Percentiles rank a stretch among this genome's conserved stretches.
Evolutionary conservation across 2,888 invertebrate species (phyloP).

Genomic region (Rhingia campestris): DNA sequence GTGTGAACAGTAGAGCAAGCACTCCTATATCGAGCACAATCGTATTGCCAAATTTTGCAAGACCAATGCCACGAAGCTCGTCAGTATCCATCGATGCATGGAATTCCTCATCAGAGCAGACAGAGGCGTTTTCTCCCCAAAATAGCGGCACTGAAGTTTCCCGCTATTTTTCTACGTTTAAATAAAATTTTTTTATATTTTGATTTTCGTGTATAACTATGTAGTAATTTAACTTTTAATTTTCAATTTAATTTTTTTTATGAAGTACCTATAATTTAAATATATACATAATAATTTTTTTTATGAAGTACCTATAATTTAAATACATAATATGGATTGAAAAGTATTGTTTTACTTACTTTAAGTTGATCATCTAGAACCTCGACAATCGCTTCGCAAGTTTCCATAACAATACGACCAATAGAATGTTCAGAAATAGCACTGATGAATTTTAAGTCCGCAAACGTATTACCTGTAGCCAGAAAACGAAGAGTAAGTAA

Average conservation of each 20-base stretch:
- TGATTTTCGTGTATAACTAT: too few relatives aligned
- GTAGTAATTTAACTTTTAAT: too few relatives aligned
- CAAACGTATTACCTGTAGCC: conserved; percentile 23
- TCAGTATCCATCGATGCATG: conserved; percentile 8
- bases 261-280: too few relatives aligned
- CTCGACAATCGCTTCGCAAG: conserved; percentile 20
- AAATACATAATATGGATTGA: conserved; percentile 2
- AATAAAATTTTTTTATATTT: too few relatives aligned
- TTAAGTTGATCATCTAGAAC: conserved; percentile 17
- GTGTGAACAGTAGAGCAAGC: conserved; percentile 24
- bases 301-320: conserved; percentile 3
- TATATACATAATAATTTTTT: too few relatives aligned
- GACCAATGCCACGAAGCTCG: not conserved
- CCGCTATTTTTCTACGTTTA: conserved; percentile 16
- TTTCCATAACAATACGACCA: conserved; percentile 33
- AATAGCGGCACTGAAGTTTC: conserved; percentile 4
- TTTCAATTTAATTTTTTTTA: too few relatives aligned
- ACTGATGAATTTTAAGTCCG: conserved; percentile 2
- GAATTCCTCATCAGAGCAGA: not conserved
- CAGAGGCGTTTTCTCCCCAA: conserved; percentile 1
- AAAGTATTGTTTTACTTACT: conserved; percentile 30
- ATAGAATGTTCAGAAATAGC: conserved; percentile 20
- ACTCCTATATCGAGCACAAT: conserved; percentile 14
- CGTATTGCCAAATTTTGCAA: conserved; percentile 12
- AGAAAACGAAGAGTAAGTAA: conserved; percentile 29